phyloP scores from a whole-genome alignment of 37 sponge, comb jelly and placozoan species.

The Cliona cf. orientalis region DNA sequence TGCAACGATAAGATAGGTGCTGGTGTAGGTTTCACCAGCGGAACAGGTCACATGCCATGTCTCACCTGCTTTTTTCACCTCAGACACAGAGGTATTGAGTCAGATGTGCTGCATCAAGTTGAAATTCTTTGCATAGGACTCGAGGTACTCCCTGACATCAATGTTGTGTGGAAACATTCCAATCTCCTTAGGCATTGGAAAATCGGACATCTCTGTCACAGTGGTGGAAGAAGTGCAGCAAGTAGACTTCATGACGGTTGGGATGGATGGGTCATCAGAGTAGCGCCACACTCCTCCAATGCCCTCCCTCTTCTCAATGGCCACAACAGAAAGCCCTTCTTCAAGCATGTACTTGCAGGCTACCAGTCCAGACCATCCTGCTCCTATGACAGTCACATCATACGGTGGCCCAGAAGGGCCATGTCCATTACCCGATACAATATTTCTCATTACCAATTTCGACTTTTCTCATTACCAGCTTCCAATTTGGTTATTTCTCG shows the following conservation, averaged over 20 bases:
- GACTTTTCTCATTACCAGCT: too few species aligned
- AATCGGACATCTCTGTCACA: constrained; percentile 92
- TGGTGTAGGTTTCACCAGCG: constrained; percentile 45
- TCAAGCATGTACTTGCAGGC: constrained; percentile 88
- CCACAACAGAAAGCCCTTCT: constrained; percentile 86
- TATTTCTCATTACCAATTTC: too few species aligned
- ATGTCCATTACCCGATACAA: too few species aligned
- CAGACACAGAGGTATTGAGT: constrained; percentile 66
- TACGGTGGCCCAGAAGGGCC: too few species aligned
- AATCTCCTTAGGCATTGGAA: constrained; percentile 89
- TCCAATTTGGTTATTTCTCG: too few species aligned
- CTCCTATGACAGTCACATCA: constrained; percentile 94
- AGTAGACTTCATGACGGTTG: constrained; percentile 83
- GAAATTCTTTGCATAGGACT: constrained; percentile 69
- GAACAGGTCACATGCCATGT: constrained; percentile 50
- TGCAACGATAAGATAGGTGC: constrained; percentile 62
- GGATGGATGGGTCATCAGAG: constrained; percentile 66
- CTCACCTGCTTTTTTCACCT: constrained; percentile 53
- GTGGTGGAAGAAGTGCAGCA: constrained; percentile 66
- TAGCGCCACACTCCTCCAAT: constrained; percentile 95
- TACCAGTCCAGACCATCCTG: constrained; percentile 87
- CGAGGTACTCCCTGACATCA: constrained; percentile 73
- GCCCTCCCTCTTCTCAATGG: constrained; percentile 82
- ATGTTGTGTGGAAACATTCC: constrained; percentile 83
- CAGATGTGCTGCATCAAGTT: constrained; percentile 75